A percentile compares a stretch with the other conserved stretches of the same genome.
Evolutionary conservation across 2,113 vertebrate species (phyloP).

Genomic region (Indri indri): DNA sequence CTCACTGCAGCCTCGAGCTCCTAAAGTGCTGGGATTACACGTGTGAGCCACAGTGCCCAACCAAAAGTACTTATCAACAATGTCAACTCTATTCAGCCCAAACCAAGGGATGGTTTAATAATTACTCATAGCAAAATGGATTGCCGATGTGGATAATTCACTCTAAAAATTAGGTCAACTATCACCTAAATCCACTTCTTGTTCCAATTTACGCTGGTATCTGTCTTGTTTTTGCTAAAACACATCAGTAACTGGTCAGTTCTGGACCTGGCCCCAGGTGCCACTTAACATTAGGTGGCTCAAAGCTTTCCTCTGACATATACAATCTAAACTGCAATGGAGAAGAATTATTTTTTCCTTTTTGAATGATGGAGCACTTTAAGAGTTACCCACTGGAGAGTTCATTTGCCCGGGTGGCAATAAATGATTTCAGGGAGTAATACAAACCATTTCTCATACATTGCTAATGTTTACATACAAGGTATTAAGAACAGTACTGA

Average conservation of each 20-base stretch:
- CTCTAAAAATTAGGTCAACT: constrained; percentile 4
- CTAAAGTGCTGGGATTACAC: too few relatives aligned
- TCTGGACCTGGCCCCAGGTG: background rate
- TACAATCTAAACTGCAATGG: background rate
- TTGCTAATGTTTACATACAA: background rate
- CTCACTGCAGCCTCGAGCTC: too few relatives aligned
- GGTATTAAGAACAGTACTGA: background rate
- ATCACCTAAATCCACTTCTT: background rate
- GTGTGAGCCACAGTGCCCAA: too few relatives aligned
- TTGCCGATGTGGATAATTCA: background rate
- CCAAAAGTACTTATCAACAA: background rate
- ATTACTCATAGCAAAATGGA: background rate
- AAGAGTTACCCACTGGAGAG: background rate
- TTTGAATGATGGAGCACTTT: background rate
- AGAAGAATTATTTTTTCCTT: background rate
- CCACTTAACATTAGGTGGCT: background rate
- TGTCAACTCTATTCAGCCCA: background rate
- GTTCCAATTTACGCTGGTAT: background rate
- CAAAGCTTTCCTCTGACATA: background rate
- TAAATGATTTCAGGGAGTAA: background rate
- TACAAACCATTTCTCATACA: background rate
- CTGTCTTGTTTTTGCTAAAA: background rate
- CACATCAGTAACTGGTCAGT: background rate
- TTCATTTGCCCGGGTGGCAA: background rate
- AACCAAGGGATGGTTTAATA: background rate